phyloP scores from a whole-genome alignment of 2,797 vertebrate species.

The Sphenopsis melanotis region DNA sequence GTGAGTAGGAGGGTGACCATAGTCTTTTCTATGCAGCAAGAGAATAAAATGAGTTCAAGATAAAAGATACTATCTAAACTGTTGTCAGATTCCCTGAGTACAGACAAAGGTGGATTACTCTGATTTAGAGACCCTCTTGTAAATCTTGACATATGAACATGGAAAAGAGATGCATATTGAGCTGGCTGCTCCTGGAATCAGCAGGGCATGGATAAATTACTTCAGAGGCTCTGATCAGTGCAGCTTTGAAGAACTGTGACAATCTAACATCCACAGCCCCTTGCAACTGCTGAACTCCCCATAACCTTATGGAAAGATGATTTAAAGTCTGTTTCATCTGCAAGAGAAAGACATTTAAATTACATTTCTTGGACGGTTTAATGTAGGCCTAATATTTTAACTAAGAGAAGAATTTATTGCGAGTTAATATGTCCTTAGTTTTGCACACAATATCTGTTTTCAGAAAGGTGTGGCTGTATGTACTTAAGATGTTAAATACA shows the following conservation, averaged over 20 bases:
- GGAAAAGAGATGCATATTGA: not conserved
- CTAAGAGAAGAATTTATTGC: not conserved
- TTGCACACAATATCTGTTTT: not conserved
- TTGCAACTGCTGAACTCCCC: not conserved
- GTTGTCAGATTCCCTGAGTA: not conserved
- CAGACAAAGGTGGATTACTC: not conserved
- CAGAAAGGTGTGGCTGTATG: not conserved
- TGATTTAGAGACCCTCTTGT: not conserved
- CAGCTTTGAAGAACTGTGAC: not conserved
- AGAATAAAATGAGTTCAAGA: not conserved
- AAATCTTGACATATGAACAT: not conserved
- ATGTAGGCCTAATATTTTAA: not conserved
- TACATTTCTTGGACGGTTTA: not conserved
- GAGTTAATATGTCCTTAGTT: not conserved
- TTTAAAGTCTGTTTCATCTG: not conserved
- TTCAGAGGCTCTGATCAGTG: not conserved
- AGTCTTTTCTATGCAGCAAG: not conserved
- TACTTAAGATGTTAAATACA: not conserved
- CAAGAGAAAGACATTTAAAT: not conserved
- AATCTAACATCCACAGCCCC: not conserved
- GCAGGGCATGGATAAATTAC: not conserved
- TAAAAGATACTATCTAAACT: not conserved
- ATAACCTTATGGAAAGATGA: not conserved
- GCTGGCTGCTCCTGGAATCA: not conserved
- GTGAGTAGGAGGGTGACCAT: not conserved